Evolutionary conservation across 92 coral and sea anemone genomes (phyloP).

Genomic region (Hydrozoanthus gracilis): DNA sequence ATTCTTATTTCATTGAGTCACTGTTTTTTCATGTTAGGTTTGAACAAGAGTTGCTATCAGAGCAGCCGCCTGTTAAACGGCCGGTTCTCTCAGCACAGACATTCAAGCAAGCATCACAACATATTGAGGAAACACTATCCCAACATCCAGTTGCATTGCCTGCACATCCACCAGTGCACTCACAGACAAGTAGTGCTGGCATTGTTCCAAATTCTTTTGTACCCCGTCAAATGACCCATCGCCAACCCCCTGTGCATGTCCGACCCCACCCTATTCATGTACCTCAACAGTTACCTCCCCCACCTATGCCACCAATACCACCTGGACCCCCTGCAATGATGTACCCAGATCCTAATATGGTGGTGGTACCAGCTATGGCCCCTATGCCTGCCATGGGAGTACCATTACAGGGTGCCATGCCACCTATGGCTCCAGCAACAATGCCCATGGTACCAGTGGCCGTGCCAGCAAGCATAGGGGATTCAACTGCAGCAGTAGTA

Average conservation of each 20-base stretch:
- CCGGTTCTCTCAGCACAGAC: conserved; percentile 89
- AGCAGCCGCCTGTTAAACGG: conserved; percentile 79
- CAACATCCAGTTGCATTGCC: conserved; percentile 53
- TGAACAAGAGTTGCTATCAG: conserved; percentile 93
- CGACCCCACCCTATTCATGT: conserved; percentile 56
- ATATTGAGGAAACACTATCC: conserved; percentile 73
- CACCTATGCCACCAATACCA: conserved; percentile 69
- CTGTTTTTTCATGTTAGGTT: conserved; percentile 64
- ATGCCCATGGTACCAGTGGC: conserved; percentile 74
- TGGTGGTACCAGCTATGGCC: conserved; percentile 43
- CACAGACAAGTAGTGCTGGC: conserved; percentile 15
- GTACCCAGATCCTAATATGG: conserved; percentile 50
- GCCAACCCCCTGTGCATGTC: conserved; percentile 43
- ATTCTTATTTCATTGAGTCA: neutral
- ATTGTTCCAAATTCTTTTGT: conserved; percentile 36
- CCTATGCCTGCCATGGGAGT: conserved; percentile 38
- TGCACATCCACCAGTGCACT: conserved; percentile 46
- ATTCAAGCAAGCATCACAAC: conserved; percentile 86
- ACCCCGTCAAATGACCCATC: conserved; percentile 40
- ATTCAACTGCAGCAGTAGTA: conserved; percentile 46
- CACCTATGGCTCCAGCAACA: conserved; percentile 56
- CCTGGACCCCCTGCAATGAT: conserved; percentile 50
- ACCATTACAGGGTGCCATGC: conserved; percentile 45
- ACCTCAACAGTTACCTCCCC: conserved; percentile 78
- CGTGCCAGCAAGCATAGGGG: conserved; percentile 66